Base-by-base conservation (phyloP, 2,888 invertebrate species). In the Drosophila pegasa region DNA sequence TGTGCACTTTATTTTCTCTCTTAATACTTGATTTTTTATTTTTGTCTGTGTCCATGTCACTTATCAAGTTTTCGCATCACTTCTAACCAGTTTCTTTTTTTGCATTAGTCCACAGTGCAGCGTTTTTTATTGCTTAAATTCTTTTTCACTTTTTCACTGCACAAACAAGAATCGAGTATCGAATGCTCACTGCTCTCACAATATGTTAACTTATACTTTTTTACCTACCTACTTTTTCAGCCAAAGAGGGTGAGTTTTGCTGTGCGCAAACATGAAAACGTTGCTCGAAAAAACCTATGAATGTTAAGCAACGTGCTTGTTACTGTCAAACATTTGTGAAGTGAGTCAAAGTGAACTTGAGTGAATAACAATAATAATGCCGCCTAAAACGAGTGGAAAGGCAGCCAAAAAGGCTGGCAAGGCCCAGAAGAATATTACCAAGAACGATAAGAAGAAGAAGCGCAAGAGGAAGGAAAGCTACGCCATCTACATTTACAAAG, bases 371-470 rank as follows among this genome's bases (percentile, higher is more conserved):
- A n/a, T 9, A 48, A 38, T 10, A 56, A 88, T 83, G 83, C 73
- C 92, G 51, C 91, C 91, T 22, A 92, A 92, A 82, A 90, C 92
- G 2, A 93, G 93, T 71, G 75, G 75, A 58, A 85, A 79, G 84
- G 92, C 93, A 41, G 92, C 92, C 66, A 94, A 94, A 78, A 94
- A 93, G 81, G 92, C 93, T 37, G 94, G 94, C 33, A 94, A 94
- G 78, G 93, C 94, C 14, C 93, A 94, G 76, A 93, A 93, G 76
- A 94, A 93, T 76, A 94, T 94, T 71, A 92, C 93, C 25, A 94
- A 94, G 82, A 91, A 91, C 61, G 94, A 94, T 77, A 94, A 94
- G 90, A 94, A 93, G 83, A 94, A 94, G 76, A 92, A 71, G 71
- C 69, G 70, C 55, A 76, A 69, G 73, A 66, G 77, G 56, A 76